A percentile compares a stretch with the other conserved stretches of the same genome.
Evolutionary conservation across 1,140 invertebrate genomes (phyloP).

Genomic region (Sycophila sp.): DNA sequence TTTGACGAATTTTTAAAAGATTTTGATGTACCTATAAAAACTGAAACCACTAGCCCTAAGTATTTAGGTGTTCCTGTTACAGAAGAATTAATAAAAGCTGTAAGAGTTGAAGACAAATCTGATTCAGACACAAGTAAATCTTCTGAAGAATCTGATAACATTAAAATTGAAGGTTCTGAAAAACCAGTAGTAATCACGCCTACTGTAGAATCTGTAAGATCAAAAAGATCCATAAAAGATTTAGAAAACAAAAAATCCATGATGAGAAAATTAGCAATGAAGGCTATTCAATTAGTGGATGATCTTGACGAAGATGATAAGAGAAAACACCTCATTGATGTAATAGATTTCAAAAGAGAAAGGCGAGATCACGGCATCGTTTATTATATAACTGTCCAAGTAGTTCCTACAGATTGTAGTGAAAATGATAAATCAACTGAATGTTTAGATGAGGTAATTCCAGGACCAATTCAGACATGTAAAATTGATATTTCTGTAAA

Average conservation of each 20-base stretch:
- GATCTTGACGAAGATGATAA: constrained; percentile 59
- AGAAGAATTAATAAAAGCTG: not conserved
- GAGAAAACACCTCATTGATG: constrained; percentile 56
- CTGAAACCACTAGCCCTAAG: constrained; percentile 27
- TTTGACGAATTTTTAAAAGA: constrained; percentile 60
- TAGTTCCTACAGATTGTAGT: constrained; percentile 26
- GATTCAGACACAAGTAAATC: no score
- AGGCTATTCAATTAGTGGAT: constrained; percentile 60
- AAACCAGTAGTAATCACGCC: not conserved
- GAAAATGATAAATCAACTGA: constrained; percentile 31
- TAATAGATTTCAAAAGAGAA: constrained; percentile 49
- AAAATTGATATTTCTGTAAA: constrained; percentile 45
- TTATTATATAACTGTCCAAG: constrained; percentile 25
- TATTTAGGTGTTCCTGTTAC: constrained; percentile 31
- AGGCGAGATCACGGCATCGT: constrained; percentile 36
- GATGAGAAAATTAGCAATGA: constrained; percentile 57
- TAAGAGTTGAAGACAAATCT: constrained; percentile 3
- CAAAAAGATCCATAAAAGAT: constrained; percentile 26
- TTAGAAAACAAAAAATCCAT: constrained; percentile 38
- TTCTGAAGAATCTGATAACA: constrained; percentile 23
- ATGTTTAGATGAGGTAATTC: constrained; percentile 44
- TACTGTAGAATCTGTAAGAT: constrained; percentile 4
- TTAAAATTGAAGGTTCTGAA: not conserved
- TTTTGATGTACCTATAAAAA: constrained; percentile 52
- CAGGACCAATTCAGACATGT: constrained; percentile 46